Conservation (phyloP, 2,113 vertebrate genomes). For the Lepisosteus oculatus region DNA sequence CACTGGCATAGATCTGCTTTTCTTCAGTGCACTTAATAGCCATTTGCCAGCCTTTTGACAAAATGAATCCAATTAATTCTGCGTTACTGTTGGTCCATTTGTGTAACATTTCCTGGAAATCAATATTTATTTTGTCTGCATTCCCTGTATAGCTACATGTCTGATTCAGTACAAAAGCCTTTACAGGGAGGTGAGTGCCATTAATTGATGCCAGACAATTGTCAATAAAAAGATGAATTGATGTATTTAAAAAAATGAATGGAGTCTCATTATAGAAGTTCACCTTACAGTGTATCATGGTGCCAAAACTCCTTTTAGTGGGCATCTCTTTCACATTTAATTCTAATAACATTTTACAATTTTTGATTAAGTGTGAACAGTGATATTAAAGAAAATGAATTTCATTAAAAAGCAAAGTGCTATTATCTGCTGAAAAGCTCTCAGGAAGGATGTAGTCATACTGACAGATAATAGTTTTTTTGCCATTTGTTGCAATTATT, state of each 20-base stretch:
- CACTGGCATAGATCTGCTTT: not conserved
- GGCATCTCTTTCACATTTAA: not conserved
- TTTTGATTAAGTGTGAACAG: conserved; percentile 15
- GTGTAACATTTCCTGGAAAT: conserved; percentile 6
- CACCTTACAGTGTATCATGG: not conserved
- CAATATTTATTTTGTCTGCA: not conserved
- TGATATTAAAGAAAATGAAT: conserved; percentile 5
- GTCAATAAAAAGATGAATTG: too few relatives aligned
- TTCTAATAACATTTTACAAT: not conserved
- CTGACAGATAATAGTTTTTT: not conserved
- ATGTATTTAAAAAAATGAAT: not conserved
- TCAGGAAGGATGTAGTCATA: not conserved
- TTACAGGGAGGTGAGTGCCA: not conserved
- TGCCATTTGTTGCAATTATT: conserved; percentile 1
- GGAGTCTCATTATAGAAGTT: not conserved
- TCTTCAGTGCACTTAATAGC: not conserved
- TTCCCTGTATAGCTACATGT: not conserved
- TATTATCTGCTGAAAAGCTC: not conserved
- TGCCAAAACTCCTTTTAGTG: conserved; percentile 4
- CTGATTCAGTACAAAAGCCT: not conserved
- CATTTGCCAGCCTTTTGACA: not conserved
- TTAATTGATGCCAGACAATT: not conserved
- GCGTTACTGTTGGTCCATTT: not conserved
- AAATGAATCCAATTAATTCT: conserved; percentile 15
- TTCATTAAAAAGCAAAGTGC: not conserved